Evolutionary conservation across 2,113 vertebrate genomes (phyloP).

Genomic region (Scalopus aquaticus): DNA sequence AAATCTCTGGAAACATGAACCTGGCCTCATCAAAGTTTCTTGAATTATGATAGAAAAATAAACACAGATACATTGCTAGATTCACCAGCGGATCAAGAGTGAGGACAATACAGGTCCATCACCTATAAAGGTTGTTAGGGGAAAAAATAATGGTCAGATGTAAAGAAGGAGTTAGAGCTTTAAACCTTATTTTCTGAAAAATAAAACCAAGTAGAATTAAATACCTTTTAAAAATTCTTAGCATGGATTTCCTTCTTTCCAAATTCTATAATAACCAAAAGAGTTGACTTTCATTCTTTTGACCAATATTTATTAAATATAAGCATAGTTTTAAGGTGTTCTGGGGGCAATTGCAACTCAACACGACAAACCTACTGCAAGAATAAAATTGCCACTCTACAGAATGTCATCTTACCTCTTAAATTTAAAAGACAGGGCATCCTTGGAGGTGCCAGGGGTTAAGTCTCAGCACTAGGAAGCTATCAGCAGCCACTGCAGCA

Average conservation of each 20-base stretch:
- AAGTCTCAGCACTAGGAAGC: too few species aligned
- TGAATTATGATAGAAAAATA: conserved; percentile 33
- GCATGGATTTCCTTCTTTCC: conserved; percentile 23
- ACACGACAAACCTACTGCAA: background rate
- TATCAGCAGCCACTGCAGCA: too few species aligned
- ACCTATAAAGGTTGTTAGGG: background rate
- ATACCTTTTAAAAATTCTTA: conserved; percentile 14
- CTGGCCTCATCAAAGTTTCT: background rate
- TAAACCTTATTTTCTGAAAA: background rate
- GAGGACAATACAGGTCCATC: background rate
- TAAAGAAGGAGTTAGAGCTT: conserved; percentile 25
- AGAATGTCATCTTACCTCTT: conserved; percentile 3
- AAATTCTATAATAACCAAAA: conserved; percentile 37
- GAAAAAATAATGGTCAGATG: background rate
- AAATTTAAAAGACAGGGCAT: too few species aligned
- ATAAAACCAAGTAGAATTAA: background rate
- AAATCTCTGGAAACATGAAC: background rate
- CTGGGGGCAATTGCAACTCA: background rate
- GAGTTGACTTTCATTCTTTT: conserved; percentile 17
- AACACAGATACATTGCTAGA: background rate
- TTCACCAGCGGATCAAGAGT: background rate
- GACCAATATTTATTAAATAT: conserved; percentile 8
- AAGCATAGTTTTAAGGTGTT: background rate
- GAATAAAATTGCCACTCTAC: background rate
- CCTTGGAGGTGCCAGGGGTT: too few species aligned